These are phyloP conservation scores for Micronycteris hirsuta DNA, from an alignment of 2,113 vertebrate genomes.

Conservation along the genomic window DNA sequence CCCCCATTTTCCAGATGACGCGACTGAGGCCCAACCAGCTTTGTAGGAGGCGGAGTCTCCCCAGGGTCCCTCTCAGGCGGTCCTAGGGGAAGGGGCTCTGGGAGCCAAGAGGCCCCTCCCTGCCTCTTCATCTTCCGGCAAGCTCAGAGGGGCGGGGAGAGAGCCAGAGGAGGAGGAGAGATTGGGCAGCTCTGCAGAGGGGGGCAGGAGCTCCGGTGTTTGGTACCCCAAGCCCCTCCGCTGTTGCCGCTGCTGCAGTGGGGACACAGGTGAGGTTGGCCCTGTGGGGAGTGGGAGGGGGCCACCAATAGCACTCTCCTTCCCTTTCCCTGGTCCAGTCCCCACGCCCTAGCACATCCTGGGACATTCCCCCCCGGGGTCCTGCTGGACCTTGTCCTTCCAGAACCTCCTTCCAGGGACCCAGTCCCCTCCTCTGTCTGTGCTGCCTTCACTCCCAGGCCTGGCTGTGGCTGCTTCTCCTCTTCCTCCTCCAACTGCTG, in stretches of 20 bases:
- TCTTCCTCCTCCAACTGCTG: background rate
- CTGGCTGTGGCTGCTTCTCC: slow-evolving; percentile 39
- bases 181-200: slow-evolving; percentile 69
- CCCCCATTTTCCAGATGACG: slow-evolving; percentile 77
- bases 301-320: slow-evolving; percentile 5
- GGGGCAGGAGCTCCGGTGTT: slow-evolving; percentile 54
- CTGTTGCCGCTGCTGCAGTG: slow-evolving; percentile 58
- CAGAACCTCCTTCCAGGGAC: slow-evolving; percentile 37
- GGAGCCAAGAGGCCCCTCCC: slow-evolving; percentile 66
- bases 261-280: slow-evolving; percentile 67
- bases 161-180: slow-evolving; percentile 55
- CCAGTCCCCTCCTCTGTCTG: slow-evolving; percentile 35
- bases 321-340: slow-evolving; percentile 7
- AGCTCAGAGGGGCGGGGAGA: slow-evolving; percentile 68
- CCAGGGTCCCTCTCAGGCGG: slow-evolving; percentile 56
- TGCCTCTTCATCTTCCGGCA: slow-evolving; percentile 51
- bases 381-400: slow-evolving; percentile 48
- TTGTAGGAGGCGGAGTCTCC: slow-evolving; percentile 72
- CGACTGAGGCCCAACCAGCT: slow-evolving; percentile 75
- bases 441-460: slow-evolving; percentile 48
- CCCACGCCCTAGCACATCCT: slow-evolving; percentile 38
- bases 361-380: slow-evolving; percentile 42
- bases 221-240: slow-evolving; percentile 60
- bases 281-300: slow-evolving; percentile 26
- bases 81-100: slow-evolving; percentile 67